These are phyloP conservation scores for Tychaedon coryphoeus DNA, from an alignment of 2,113 vertebrate genomes.

Conservation along the genomic window DNA sequence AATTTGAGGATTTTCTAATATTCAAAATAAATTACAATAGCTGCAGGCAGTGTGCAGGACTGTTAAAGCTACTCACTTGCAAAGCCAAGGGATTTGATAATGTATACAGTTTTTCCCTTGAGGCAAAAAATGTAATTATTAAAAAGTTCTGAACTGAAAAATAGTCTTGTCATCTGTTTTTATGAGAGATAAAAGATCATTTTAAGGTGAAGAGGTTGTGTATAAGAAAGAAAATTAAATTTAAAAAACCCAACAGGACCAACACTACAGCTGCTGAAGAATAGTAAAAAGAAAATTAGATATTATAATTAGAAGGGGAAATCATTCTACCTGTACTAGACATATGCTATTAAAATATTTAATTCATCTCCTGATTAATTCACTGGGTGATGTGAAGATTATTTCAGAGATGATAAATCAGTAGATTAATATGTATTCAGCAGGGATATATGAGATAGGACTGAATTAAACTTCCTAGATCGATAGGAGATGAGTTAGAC, in stretches of 20 bases:
- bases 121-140: constrained; percentile 71
- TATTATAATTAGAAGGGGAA: constrained; percentile 43
- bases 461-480: neutral
- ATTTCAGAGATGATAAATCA: constrained; percentile 6
- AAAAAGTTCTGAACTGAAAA: constrained; percentile 65
- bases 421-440: constrained; percentile 24
- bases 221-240: constrained; percentile 57
- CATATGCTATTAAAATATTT: constrained; percentile 51
- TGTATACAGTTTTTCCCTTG: constrained; percentile 52
- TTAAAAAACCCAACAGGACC: neutral
- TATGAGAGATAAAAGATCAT: constrained; percentile 56
- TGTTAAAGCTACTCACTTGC: constrained; percentile 6
- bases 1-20: constrained; percentile 31
- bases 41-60: neutral
- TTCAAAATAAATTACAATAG: constrained; percentile 49
- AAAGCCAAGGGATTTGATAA: constrained; percentile 61
- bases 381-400: constrained; percentile 22
- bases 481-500: neutral
- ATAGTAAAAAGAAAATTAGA: constrained; percentile 51
- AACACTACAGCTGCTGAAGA: neutral
- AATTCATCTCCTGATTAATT: constrained; percentile 53
- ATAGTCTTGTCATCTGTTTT: constrained; percentile 64
- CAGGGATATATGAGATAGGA: neutral
- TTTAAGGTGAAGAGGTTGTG: constrained; percentile 64
- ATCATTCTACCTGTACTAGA: constrained; percentile 30